Conservation (phyloP, 2,888 invertebrate genomes). For the Cyclophora punctaria region DNA sequence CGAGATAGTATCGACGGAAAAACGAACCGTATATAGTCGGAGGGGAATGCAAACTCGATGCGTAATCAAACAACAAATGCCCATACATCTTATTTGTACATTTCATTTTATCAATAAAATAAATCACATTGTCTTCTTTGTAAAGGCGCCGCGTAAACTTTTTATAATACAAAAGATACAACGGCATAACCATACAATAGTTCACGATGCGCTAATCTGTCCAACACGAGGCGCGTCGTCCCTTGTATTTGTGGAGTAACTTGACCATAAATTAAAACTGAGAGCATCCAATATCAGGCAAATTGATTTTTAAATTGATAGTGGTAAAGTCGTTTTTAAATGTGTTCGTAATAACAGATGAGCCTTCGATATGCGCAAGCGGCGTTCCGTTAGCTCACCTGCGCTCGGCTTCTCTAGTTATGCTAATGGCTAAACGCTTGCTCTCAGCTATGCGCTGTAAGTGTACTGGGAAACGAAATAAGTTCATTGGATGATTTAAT, state of each 20-base stretch:
- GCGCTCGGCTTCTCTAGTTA: slow-evolving; percentile 70
- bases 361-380: slow-evolving; percentile 48
- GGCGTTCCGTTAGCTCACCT: slow-evolving; percentile 69
- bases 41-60: slow-evolving; percentile 25
- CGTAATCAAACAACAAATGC: slow-evolving; percentile 28
- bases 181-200: slow-evolving; percentile 54
- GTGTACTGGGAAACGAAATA: slow-evolving; percentile 41
- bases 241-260: slow-evolving; percentile 49
- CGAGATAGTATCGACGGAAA: slow-evolving; percentile 19
- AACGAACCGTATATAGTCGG: slow-evolving; percentile 19
- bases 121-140: slow-evolving; percentile 36
- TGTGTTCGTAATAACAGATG: slow-evolving; percentile 38
- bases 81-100: slow-evolving; percentile 48
- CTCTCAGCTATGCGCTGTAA: slow-evolving; percentile 28
- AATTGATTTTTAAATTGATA: slow-evolving; percentile 36
- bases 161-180: slow-evolving; percentile 43
- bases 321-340: slow-evolving; percentile 45
- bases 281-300: slow-evolving; percentile 15
- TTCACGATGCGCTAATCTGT: slow-evolving; percentile 56
- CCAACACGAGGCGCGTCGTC: slow-evolving; percentile 52
- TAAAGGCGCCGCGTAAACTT: slow-evolving; percentile 37
- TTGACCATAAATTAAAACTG: slow-evolving; percentile 42
- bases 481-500: slow-evolving; percentile 35
- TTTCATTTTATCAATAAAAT: slow-evolving; percentile 46
- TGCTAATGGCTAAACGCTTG: slow-evolving; percentile 61